Percentiles rank a stretch among this genome's conserved stretches.
These are phyloP conservation scores for Pygathrix nemaeus DNA, from an alignment of 2,113 vertebrate genomes.

Conservation along the genomic window DNA sequence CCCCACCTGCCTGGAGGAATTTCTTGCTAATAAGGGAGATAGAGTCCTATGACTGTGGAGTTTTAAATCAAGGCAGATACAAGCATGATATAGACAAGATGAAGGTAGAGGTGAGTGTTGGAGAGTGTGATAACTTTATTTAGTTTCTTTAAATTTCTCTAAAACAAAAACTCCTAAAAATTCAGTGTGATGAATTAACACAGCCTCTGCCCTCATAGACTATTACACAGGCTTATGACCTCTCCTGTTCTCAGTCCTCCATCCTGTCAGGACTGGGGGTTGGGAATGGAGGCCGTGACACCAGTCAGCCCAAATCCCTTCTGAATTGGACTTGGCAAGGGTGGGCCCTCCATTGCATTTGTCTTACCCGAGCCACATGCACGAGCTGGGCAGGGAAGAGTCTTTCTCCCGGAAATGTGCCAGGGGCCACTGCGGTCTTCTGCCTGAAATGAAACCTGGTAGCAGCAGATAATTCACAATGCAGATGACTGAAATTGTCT, in stretches of 20 bases:
- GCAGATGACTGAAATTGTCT: neutral
- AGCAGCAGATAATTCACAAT: neutral
- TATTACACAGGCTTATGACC: neutral
- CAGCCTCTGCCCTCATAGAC: neutral
- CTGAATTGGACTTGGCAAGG: neutral
- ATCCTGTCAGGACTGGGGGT: neutral
- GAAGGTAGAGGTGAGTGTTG: neutral
- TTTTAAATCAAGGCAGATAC: neutral
- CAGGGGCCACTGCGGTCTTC: neutral
- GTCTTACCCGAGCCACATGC: neutral
- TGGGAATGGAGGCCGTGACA: neutral
- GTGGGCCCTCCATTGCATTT: fast-evolving
- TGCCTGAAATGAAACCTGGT: neutral
- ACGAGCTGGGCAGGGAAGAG: neutral
- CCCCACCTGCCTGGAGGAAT: neutral
- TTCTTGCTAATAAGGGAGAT: neutral
- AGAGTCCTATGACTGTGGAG: neutral
- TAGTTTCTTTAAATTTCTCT: constrained; percentile 16
- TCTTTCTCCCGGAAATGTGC: neutral
- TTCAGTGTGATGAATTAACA: neutral
- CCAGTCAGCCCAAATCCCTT: neutral
- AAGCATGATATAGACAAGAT: neutral
- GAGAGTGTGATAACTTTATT: neutral
- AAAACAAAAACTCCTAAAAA: neutral
- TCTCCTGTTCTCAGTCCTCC: neutral